A percentile compares a stretch with the other conserved stretches of the same genome.
Conservation (phyloP, 2,797 vertebrate species). For the Hippocampus kuda region DNA sequence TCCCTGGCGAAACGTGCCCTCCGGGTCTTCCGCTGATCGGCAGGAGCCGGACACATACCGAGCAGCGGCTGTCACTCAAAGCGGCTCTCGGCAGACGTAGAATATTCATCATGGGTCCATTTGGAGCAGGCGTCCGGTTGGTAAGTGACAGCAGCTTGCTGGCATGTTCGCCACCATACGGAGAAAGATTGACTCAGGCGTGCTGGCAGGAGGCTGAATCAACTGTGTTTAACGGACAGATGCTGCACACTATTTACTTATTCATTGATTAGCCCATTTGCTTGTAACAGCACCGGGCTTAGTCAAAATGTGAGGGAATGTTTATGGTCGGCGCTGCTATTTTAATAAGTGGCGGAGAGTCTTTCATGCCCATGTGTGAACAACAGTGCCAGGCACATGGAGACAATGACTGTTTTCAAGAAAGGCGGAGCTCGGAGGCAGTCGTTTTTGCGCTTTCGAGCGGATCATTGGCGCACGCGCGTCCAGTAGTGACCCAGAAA, state of each 20-base stretch:
- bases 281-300: neutral
- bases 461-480: neutral
- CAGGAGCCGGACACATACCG: slow-evolving; percentile 34
- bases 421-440: neutral
- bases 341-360: neutral
- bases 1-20: neutral
- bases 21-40: neutral
- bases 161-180: slow-evolving; percentile 56
- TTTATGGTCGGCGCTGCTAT: neutral
- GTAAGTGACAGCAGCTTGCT: slow-evolving; percentile 55
- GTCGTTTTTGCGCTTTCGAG: neutral
- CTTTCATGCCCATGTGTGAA: neutral
- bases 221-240: slow-evolving; percentile 27
- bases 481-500: too few species aligned
- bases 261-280: neutral
- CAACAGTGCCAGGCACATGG: neutral
- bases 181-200: slow-evolving; percentile 39
- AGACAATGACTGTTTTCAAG: neutral
- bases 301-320: neutral
- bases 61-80: slow-evolving; percentile 57
- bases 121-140: slow-evolving; percentile 46
- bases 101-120: slow-evolving; percentile 48
- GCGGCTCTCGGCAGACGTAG: slow-evolving; percentile 39
- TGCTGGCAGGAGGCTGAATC: slow-evolving; percentile 29
- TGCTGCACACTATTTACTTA: too few species aligned